These are phyloP conservation scores for Platichthys stellatus DNA, from an alignment of 2,113 vertebrate species.

Conservation along the genomic window DNA sequence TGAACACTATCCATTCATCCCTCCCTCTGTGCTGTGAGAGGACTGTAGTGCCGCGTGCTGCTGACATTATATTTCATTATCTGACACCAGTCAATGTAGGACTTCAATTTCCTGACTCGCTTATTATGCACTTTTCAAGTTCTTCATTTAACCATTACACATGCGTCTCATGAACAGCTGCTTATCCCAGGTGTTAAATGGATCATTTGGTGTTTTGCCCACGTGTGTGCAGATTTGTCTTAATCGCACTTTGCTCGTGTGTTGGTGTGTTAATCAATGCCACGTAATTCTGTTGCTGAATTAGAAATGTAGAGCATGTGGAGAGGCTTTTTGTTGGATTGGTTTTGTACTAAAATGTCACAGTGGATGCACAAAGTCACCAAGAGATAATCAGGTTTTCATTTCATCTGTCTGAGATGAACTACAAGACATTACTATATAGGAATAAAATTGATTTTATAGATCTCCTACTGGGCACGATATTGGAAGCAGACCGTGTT, in stretches of 20 bases:
- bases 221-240: conserved; percentile 25
- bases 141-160: conserved; percentile 4
- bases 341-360: conserved; percentile 25
- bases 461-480: background rate
- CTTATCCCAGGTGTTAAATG: conserved; percentile 16
- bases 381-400: conserved; percentile 1
- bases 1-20: background rate
- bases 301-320: conserved; percentile 50
- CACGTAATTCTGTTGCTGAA: background rate
- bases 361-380: conserved; percentile 14
- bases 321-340: conserved; percentile 38
- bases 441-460: background rate
- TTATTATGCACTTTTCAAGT: background rate
- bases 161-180: background rate
- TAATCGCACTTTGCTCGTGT: conserved; percentile 30
- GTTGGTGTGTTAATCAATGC: conserved; percentile 17
- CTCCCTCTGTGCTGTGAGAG: background rate
- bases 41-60: background rate
- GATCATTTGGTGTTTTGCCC: conserved; percentile 4
- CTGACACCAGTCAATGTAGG: conserved; percentile 43
- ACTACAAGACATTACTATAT: background rate
- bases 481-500: background rate
- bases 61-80: conserved; percentile 3
- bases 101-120: background rate
- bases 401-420: background rate